Conservation (phyloP, 2,797 vertebrate species). For the Garrulus glandarius region DNA sequence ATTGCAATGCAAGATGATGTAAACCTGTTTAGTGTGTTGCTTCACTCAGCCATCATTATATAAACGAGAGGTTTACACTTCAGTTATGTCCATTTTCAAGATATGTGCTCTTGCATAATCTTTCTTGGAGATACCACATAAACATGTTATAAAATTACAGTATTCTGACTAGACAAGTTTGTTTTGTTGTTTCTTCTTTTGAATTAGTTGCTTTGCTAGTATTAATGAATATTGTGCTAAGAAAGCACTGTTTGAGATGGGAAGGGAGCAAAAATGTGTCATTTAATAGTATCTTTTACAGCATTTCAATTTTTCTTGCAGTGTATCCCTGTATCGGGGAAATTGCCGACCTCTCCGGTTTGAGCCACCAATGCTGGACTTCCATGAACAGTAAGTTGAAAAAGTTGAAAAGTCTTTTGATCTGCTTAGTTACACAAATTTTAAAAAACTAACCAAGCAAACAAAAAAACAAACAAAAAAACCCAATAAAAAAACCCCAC, state of each 20-base stretch:
- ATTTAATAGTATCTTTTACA: neutral
- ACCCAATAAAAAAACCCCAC: neutral
- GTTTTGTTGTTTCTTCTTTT: constrained; percentile 8
- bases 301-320: constrained; percentile 72
- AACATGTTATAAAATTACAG: neutral
- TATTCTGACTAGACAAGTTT: neutral
- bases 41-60: neutral
- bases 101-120: neutral
- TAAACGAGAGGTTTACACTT: neutral
- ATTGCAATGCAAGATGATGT: neutral
- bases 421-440: neutral
- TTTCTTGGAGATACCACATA: neutral
- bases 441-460: neutral
- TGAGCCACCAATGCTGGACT: constrained; percentile 98
- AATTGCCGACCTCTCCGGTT: constrained; percentile 95
- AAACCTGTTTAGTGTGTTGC: neutral
- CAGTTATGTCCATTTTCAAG: neutral
- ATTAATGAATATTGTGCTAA: neutral
- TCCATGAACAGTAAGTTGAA: constrained; percentile 95
- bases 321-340: constrained; percentile 88
- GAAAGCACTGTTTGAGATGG: neutral
- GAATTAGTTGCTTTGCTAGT: neutral
- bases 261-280: neutral
- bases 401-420: constrained; percentile 69
- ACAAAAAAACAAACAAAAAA: no score